These are phyloP conservation scores for Poeciliopsis paucimaculata DNA, from an alignment of 2,797 vertebrate genomes.

Conservation along the genomic window DNA sequence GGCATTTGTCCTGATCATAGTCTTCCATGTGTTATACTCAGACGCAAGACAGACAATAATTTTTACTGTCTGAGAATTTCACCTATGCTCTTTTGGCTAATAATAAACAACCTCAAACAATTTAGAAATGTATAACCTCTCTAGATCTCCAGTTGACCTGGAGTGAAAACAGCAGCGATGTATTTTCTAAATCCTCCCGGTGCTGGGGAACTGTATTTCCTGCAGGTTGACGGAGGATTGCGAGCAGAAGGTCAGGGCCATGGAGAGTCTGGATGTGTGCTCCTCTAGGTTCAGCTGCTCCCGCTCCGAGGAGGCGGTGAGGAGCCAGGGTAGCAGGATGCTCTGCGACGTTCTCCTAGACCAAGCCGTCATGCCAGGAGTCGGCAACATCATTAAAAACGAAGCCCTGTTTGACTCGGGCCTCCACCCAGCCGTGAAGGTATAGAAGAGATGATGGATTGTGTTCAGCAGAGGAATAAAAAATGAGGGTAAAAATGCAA, in stretches of 20 bases:
- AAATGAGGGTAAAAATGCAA: slow-evolving; percentile 41
- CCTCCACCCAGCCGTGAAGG: slow-evolving; percentile 89
- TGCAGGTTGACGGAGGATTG: slow-evolving; percentile 85
- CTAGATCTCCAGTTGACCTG: slow-evolving; percentile 38
- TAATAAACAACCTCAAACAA: slow-evolving; percentile 35
- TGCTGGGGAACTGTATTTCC: slow-evolving; percentile 26
- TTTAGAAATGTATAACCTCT: slow-evolving; percentile 39
- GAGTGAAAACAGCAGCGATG: slow-evolving; percentile 24
- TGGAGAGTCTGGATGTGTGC: slow-evolving; percentile 89
- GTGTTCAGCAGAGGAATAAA: slow-evolving; percentile 62
- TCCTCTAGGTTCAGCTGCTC: slow-evolving; percentile 87
- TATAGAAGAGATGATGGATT: slow-evolving; percentile 75
- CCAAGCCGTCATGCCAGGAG: slow-evolving; percentile 91
- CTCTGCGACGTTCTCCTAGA: slow-evolving; percentile 93
- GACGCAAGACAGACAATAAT: slow-evolving; percentile 47
- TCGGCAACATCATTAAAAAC: slow-evolving; percentile 98
- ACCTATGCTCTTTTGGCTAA: slow-evolving; percentile 40
- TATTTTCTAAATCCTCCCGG: slow-evolving; percentile 17
- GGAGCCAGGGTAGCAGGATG: slow-evolving; percentile 82
- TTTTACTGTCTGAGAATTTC: slow-evolving; percentile 38
- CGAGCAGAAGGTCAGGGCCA: slow-evolving; percentile 81
- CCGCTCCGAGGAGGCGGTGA: slow-evolving; percentile 83
- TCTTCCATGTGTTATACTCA: slow-evolving; percentile 29
- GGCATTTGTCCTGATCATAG: slow-evolving; percentile 55
- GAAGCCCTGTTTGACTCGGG: slow-evolving; percentile 93